Evolutionary conservation across 2,888 invertebrate species (phyloP).

Genomic region (Caenorhabditis uteleia): DNA sequence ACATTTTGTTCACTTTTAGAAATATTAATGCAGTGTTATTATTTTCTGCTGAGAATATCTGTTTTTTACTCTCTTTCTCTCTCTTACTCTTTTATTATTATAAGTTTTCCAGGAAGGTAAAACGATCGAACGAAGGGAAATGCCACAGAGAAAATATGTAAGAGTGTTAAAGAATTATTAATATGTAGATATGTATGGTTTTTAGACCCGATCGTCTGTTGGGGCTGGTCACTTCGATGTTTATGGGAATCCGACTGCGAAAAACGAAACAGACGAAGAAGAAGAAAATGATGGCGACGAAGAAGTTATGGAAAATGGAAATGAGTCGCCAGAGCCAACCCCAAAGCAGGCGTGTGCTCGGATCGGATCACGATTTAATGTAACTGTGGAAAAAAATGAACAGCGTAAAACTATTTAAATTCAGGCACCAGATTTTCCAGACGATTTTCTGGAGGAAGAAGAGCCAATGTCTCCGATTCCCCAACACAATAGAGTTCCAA

Average conservation of each 20-base stretch:
- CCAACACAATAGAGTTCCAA: background rate
- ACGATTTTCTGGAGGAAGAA: constrained; percentile 21
- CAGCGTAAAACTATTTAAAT: too few species aligned
- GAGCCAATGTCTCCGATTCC: background rate
- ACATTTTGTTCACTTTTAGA: too few species aligned
- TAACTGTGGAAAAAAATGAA: too few species aligned
- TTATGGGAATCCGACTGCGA: too few species aligned
- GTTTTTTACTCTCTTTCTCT: background rate
- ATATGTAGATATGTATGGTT: background rate
- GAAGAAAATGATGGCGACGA: background rate
- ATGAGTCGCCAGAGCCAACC: too few species aligned
- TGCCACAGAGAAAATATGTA: constrained; percentile 27
- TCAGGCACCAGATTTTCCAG: constrained; percentile 32
- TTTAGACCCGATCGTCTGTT: constrained; percentile 14
- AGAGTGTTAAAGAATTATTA: constrained; percentile 4
- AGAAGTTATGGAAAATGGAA: too few species aligned
- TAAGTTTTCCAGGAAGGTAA: constrained; percentile 21
- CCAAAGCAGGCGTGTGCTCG: too few species aligned
- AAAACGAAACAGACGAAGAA: background rate
- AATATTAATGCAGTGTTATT: background rate
- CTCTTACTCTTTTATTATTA: background rate
- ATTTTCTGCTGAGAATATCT: too few species aligned
- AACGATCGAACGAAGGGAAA: constrained; percentile 7
- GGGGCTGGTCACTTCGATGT: constrained; percentile 19
- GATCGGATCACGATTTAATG: too few species aligned